Percentiles rank a stretch among this genome's conserved stretches.
phyloP scores from a whole-genome alignment of 2,888 invertebrate genomes.

The Saturnia pavonia region DNA sequence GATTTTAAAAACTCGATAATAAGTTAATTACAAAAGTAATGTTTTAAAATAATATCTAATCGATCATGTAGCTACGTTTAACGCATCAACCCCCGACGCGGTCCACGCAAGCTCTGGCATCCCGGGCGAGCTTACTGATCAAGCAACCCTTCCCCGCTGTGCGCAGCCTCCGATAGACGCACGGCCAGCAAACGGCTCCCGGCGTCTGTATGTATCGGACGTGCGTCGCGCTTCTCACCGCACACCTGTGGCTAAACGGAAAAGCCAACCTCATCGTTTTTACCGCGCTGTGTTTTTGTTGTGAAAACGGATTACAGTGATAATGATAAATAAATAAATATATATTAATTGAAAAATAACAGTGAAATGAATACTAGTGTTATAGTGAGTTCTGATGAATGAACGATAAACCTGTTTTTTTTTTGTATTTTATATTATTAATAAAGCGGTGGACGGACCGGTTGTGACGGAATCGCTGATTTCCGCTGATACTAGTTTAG shows the following conservation, averaged over 20 bases:
- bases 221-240: conserved; percentile 32
- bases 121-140: conserved; percentile 71
- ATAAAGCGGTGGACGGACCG: conserved; percentile 34
- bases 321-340: conserved; percentile 26
- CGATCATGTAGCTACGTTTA: neutral
- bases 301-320: conserved; percentile 57
- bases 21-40: neutral
- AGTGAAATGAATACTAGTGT: conserved; percentile 24
- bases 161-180: conserved; percentile 41
- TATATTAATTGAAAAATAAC: conserved; percentile 23
- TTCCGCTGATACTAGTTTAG: conserved; percentile 55
- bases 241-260: conserved; percentile 64
- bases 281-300: conserved; percentile 3
- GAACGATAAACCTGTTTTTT: conserved; percentile 46
- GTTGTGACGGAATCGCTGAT: conserved; percentile 47
- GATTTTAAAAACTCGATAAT: too few species aligned
- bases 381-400: conserved; percentile 10
- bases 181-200: conserved; percentile 50
- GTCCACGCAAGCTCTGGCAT: conserved; percentile 24
- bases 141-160: conserved; percentile 42
- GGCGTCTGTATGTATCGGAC: conserved; percentile 48
- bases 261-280: conserved; percentile 34
- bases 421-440: conserved; percentile 15
- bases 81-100: conserved; percentile 12
- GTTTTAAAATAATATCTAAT: neutral